These are phyloP conservation scores for Perodicticus potto DNA, from an alignment of 2,797 vertebrate species.

Conservation along the genomic window DNA sequence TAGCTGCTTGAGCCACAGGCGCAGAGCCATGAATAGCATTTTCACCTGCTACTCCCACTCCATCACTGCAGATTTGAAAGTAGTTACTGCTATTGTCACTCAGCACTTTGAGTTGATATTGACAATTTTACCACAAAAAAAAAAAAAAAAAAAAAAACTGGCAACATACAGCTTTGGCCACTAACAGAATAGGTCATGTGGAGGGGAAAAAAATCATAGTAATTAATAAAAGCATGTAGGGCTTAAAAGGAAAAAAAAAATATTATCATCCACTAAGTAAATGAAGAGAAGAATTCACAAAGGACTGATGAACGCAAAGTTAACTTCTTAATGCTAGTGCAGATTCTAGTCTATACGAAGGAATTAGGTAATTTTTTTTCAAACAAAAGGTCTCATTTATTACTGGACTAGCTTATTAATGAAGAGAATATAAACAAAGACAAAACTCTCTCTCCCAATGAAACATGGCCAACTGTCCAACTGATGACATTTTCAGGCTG, in stretches of 20 bases:
- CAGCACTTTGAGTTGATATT: constrained; percentile 4
- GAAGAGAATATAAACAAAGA: too few species aligned
- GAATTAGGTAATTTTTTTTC: not conserved
- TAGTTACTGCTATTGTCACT: not conserved
- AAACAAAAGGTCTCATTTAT: too few species aligned
- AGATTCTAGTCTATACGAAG: not conserved
- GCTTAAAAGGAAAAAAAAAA: constrained; percentile 23
- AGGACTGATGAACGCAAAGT: not conserved
- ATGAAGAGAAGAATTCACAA: not conserved
- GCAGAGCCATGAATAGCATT: not conserved
- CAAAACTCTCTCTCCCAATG: too few species aligned
- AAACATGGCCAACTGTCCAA: too few species aligned
- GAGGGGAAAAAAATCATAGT: not conserved
- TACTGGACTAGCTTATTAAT: too few species aligned
- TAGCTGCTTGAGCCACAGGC: too few species aligned
- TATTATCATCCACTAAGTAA: not conserved
- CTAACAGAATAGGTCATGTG: not conserved
- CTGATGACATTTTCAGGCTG: too few species aligned
- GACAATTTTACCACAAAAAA: not conserved
- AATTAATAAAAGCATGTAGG: not conserved
- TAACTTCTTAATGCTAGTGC: not conserved
- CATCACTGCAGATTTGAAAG: not conserved
- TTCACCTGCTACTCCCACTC: not conserved
- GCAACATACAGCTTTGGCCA: not conserved
- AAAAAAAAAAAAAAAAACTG: constrained; percentile 8